These are phyloP conservation scores for Brachyhypopomus occidentalis DNA, from an alignment of 2,113 vertebrate species.

Conservation along the genomic window DNA sequence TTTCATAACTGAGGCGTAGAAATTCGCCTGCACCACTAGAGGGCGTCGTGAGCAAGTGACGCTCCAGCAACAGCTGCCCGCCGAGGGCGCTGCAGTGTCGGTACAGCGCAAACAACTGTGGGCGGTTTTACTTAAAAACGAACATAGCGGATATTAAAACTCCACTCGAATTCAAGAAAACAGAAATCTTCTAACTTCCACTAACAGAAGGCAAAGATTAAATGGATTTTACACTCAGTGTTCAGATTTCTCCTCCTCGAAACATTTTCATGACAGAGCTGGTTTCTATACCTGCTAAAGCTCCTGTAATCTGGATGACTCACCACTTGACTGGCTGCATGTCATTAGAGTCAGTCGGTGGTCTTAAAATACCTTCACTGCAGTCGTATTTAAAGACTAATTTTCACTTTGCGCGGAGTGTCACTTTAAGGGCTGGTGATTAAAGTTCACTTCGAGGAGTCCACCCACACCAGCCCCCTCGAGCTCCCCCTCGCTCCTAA, in stretches of 20 bases:
- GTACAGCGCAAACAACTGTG: too few relatives aligned
- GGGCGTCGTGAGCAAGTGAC: not conserved
- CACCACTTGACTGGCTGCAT: not conserved
- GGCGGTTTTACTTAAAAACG: too few relatives aligned
- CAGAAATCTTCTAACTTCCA: not conserved
- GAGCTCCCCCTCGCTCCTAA: not conserved
- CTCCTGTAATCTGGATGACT: not conserved
- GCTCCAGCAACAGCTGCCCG: too few relatives aligned
- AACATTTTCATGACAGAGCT: not conserved
- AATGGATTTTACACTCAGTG: not conserved
- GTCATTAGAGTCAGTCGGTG: slow-evolving; percentile 11
- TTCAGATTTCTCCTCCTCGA: not conserved
- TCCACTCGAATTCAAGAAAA: not conserved
- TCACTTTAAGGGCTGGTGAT: not conserved
- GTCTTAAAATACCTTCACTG: not conserved
- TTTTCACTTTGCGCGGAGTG: slow-evolving; percentile 11
- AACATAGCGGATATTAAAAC: not conserved
- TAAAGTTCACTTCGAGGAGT: slow-evolving; percentile 29
- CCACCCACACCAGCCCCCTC: not conserved
- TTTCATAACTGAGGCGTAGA: not conserved
- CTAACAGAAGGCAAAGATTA: not conserved
- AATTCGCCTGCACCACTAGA: not conserved
- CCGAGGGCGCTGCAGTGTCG: too few relatives aligned
- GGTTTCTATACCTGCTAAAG: not conserved
- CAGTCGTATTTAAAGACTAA: slow-evolving; percentile 5